Evolutionary conservation across 2,888 invertebrate species (phyloP), one percentile per base, ranked within the genome.

Genomic region (Mythimna lalbum): DNA sequence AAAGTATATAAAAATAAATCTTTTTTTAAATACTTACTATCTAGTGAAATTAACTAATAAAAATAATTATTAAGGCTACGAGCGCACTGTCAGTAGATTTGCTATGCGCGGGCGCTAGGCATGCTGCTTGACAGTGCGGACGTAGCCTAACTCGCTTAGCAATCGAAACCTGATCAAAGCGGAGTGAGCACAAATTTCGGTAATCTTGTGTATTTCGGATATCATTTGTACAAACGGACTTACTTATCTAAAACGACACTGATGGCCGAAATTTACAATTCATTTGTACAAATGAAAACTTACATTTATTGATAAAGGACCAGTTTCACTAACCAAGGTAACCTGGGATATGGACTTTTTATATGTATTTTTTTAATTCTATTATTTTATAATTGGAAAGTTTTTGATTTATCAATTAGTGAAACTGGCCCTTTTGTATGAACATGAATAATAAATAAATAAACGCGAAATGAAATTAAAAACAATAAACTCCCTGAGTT

Each of bases 21-120:
- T 92, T 91, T 92, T 90, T 93, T 93, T 94, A 94, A 95, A 95
- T 95, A 95, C 94, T 93, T 95, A 95, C 84, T 75, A 85, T 87
- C 93, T 93, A 85, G 33, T 85, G 82, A 82, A 83, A 85, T 85
- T 85, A 85, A 80, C 85, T 93, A 92, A 88, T 92, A 90, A 91
- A 91, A 74, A 78, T 85, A 86, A 88, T 84, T 82, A 84, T 84
- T 82, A 82, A 86, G 57, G 57, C 36, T 56, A 3, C 21, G 36
- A 21, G 12, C 36, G 14, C 21, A 56, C 56, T 36, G 56, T 14
- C 21, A 56, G 31, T 31, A 4, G 53, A n/a, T 19, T 33, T 3
- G 55, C 19, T n/a, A 4, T 31, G n/a, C 55, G 19, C 19, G 31
- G 14, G 33, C n/a, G 33, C 19, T 56, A 21, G 21, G 36, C 36